A percentile compares a stretch with the other conserved stretches of the same genome.
Evolutionary conservation across 2,797 vertebrate species (phyloP).

Genomic region (Argya squamiceps): DNA sequence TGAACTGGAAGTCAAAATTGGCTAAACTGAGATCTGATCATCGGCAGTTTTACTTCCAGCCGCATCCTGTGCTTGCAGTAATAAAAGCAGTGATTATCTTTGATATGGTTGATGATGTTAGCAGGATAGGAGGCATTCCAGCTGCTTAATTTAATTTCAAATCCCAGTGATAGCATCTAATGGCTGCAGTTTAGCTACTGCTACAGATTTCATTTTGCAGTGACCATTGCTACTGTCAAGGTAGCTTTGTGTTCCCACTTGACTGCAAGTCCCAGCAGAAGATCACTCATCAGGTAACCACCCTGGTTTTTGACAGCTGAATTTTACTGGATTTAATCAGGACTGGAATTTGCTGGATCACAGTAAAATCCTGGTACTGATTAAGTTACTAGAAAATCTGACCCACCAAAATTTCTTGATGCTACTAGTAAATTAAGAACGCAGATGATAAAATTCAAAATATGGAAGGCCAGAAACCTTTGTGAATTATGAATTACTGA

Average conservation of each 20-base stretch:
- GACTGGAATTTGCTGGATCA: background rate
- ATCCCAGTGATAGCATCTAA: slow-evolving; percentile 37
- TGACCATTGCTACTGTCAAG: slow-evolving; percentile 24
- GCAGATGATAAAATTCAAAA: background rate
- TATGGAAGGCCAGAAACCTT: background rate
- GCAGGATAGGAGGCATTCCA: slow-evolving; percentile 47
- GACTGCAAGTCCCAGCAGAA: background rate
- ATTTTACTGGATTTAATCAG: background rate
- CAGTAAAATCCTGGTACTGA: background rate
- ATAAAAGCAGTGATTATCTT: slow-evolving; percentile 60
- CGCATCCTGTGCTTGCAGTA: slow-evolving; percentile 34
- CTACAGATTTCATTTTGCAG: slow-evolving; percentile 38
- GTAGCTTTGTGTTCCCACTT: slow-evolving; percentile 10
- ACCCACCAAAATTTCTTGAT: background rate
- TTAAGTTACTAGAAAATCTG: background rate
- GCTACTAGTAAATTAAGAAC: background rate
- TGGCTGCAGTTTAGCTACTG: slow-evolving; percentile 14
- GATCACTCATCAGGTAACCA: background rate
- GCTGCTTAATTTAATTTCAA: slow-evolving; percentile 70
- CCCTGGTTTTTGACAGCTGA: background rate
- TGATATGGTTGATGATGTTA: slow-evolving; percentile 62
- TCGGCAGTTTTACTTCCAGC: slow-evolving; percentile 61
- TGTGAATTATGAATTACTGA: background rate
- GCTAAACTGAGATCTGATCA: slow-evolving; percentile 68
- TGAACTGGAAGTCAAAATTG: slow-evolving; percentile 65